Base-by-base conservation (phyloP, 2,113 vertebrate genomes). In the Numenius arquata region DNA sequence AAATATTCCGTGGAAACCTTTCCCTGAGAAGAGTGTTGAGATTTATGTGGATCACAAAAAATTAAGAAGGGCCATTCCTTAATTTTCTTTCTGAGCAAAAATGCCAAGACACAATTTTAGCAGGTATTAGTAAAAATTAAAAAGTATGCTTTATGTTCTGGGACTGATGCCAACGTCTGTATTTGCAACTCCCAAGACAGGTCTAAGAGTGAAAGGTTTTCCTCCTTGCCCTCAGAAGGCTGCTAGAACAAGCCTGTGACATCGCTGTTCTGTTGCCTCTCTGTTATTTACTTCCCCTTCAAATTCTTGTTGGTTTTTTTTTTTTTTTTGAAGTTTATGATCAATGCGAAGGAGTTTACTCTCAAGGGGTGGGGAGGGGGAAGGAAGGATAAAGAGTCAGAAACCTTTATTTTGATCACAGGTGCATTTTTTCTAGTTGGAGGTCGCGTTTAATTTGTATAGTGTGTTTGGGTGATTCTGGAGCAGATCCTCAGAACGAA, bases 41-140 rank as follows among this genome's bases (percentile, higher is more conserved):
- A 84, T 95, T 97, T 97, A 71, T 88, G 40, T 91, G 91, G 91
- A 95, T 97, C 97, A 93, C 74, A 89, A 94, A 97, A 70, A 88
- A 83, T 84, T 90, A 75, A 94, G 90, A 94, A 73, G 34, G 66
- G 82, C 88, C 18, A 70, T 93, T 96, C 52, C 61, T 91, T 94
- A 88, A 48, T 95, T 97, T 97, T 96, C 82, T 97, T 97, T 97
- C 59, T 10, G n/a, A 89, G 52, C 52, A 88, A 67, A 93, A 90
- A 91, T 72, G 75, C 85, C 71, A 94, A 86, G 71, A 78, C 62
- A 92, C 67, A 88, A 85, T 96, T 97, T 96, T 95, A 97, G 79
- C 91, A 97, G 83, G 87, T 97, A 96, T 96, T 97, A 96, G 74
- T 96, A 82, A 95, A 96, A 97, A 91, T 52, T 74, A 76, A 93